Conservation (phyloP, 2,113 vertebrate genomes). For the Paedocypris sp. region DNA sequence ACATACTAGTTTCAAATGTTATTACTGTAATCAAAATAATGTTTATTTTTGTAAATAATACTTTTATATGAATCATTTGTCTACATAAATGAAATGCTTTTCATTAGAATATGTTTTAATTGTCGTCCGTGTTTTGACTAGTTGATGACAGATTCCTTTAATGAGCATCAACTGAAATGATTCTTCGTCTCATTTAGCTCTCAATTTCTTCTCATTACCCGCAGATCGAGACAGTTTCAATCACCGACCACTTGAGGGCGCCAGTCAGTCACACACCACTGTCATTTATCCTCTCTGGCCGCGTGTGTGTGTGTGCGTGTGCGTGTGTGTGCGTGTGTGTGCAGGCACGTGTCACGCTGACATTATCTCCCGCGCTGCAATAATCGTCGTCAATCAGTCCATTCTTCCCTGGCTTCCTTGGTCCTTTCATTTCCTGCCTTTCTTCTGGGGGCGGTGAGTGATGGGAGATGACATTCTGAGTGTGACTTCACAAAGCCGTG, state of each 20-base stretch:
- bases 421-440: conserved; percentile 28
- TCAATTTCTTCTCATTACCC: too few relatives aligned
- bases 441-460: conserved; percentile 4
- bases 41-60: too few relatives aligned
- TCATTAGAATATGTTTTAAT: too few relatives aligned
- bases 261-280: conserved; percentile 4
- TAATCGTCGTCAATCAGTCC: conserved; percentile 17
- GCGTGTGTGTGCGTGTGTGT: not conserved
- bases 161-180: too few relatives aligned
- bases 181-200: too few relatives aligned
- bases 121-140: too few relatives aligned
- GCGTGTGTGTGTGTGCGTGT: not conserved
- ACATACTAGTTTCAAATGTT: too few relatives aligned
- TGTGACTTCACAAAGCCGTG: conserved; percentile 23
- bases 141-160: too few relatives aligned
- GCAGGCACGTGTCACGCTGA: not conserved
- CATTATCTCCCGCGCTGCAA: conserved; percentile 1
- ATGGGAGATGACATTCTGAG: conserved; percentile 33
- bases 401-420: not conserved
- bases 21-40: too few relatives aligned
- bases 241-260: conserved; percentile 19
- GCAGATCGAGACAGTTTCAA: not conserved
- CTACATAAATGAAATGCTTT: too few relatives aligned
- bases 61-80: too few relatives aligned
- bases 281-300: not conserved